A percentile compares a stretch with the other conserved stretches of the same genome.
Evolutionary conservation across 2,113 vertebrate genomes (phyloP).

Genomic region (Carlito syrichta): DNA sequence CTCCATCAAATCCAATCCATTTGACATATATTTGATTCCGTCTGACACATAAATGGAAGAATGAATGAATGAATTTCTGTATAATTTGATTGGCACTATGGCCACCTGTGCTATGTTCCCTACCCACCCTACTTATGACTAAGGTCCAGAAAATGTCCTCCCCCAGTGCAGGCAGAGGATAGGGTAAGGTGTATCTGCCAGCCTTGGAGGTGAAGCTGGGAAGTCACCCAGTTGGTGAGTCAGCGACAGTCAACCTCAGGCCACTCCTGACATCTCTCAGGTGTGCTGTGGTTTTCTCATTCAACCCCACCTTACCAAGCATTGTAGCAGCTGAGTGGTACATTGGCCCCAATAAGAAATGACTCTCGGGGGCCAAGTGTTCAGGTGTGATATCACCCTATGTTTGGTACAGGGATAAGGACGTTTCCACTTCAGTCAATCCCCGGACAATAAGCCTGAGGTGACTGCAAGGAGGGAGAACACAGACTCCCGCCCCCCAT

Average conservation of each 20-base stretch:
- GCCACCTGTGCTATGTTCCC: neutral
- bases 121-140: neutral
- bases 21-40: neutral
- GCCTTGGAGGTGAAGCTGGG: neutral
- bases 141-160: neutral
- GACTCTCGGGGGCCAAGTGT: neutral
- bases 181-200: neutral
- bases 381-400: neutral
- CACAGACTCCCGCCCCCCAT: neutral
- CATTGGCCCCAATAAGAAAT: constrained; percentile 20
- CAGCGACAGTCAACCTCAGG: neutral
- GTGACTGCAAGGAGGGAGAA: neutral
- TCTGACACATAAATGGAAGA: neutral
- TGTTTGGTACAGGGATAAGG: neutral
- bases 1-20: neutral
- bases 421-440: neutral
- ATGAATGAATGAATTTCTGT: neutral
- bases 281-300: neutral
- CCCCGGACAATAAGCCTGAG: neutral
- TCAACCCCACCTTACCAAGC: constrained; percentile 17
- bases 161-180: neutral
- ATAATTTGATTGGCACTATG: neutral
- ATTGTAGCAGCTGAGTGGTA: neutral
- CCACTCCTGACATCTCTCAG: neutral
- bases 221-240: neutral